Evolutionary conservation across 2,113 vertebrate species (phyloP).

Genomic region (Thryonomys swinderianus): DNA sequence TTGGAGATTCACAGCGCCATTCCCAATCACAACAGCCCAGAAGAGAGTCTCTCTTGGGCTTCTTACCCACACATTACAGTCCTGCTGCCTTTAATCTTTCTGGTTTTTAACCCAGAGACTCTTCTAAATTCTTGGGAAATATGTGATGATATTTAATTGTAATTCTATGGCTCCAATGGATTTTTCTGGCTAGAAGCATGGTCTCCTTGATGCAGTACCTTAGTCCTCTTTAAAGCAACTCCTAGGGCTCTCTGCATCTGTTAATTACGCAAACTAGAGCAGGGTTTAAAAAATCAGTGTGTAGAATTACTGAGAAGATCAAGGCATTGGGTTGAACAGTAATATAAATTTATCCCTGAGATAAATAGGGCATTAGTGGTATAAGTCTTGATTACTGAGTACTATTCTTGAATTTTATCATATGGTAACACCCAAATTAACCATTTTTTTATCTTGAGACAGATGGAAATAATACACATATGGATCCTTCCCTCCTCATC

Average conservation of each 20-base stretch:
- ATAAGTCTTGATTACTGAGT: constrained; percentile 17
- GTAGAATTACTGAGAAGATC: constrained; percentile 65
- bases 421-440: constrained; percentile 16
- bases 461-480: background rate
- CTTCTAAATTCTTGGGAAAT: constrained; percentile 72
- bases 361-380: constrained; percentile 31
- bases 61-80: background rate
- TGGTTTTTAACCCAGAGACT: constrained; percentile 58
- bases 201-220: constrained; percentile 54
- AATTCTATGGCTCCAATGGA: constrained; percentile 68
- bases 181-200: constrained; percentile 77
- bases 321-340: constrained; percentile 51
- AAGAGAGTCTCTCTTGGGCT: background rate
- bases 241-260: constrained; percentile 14
- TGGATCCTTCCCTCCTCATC: background rate
- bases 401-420: background rate
- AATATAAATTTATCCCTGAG: constrained; percentile 6
- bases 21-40: background rate
- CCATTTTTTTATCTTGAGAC: constrained; percentile 13
- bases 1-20: background rate
- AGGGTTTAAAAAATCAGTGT: constrained; percentile 45
- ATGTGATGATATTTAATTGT: constrained; percentile 76
- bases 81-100: constrained; percentile 55
- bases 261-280: constrained; percentile 71
- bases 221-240: constrained; percentile 73